Conservation (phyloP, 92 coral and sea anemone species). For the Siderastrea radians region DNA sequence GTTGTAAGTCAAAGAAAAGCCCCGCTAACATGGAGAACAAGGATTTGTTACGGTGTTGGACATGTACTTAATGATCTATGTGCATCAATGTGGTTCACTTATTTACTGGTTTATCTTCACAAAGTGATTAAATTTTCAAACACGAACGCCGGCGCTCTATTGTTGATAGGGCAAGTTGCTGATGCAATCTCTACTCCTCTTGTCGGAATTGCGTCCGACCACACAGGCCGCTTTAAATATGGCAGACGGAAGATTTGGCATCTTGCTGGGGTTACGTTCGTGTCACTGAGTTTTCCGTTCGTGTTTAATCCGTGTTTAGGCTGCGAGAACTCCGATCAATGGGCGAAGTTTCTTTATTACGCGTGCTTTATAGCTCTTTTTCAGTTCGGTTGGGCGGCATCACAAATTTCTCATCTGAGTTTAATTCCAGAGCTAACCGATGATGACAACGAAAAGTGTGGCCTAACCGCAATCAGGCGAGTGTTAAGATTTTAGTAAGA, state of each 20-base stretch:
- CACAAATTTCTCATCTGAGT: conserved; percentile 96
- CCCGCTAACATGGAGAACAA: conserved; percentile 80
- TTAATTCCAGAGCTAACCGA: conserved; percentile 91
- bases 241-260: conserved; percentile 98
- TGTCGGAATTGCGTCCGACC: conserved; percentile 95
- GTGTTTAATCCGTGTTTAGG: conserved; percentile 88
- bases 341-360: conserved; percentile 88
- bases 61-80: conserved; percentile 94
- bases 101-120: conserved; percentile 90
- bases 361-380: conserved; percentile 89
- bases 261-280: conserved; percentile 87
- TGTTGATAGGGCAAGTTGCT: conserved; percentile 94
- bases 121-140: conserved; percentile 87
- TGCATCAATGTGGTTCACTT: conserved; percentile 99
- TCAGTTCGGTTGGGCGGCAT: conserved; percentile 98
- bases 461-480: conserved; percentile 89
- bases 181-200: conserved; percentile 94
- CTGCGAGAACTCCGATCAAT: conserved; percentile 75
- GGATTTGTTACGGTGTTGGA: conserved; percentile 89
- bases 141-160: conserved; percentile 78
- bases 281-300: conserved; percentile 86
- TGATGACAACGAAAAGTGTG: conserved; percentile 85
- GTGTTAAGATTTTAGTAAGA: neutral
- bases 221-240: conserved; percentile 72
- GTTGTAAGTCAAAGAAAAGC: neutral